Evolutionary conservation across 2,888 invertebrate species (phyloP), one percentile per base, ranked within the genome.

Genomic region (Melanotus villosus): DNA sequence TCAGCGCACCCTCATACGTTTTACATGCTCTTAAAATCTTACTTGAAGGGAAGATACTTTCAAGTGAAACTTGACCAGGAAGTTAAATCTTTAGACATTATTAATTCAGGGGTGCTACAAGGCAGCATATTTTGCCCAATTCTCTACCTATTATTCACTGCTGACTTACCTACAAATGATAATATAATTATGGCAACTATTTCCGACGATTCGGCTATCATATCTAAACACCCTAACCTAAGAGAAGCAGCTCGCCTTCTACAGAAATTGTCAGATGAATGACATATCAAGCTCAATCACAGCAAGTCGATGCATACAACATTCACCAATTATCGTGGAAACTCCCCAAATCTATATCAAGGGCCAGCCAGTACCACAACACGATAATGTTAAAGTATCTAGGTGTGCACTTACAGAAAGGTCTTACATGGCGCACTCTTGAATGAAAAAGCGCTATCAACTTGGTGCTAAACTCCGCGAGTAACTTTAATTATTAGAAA

Each of bases 121-220:
- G 73, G 73, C 3, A 76, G 73, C 19, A 59, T 73, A 1, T 69
- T 76, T 12, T 71, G 70, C 7, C 75, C 73, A 9, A 60, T 74
- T 1, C 26, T 47, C 10, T 60, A 60, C 32, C 12, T 47, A 0
- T n/a, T 60, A 3, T 50, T 65, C 23, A 73, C 73, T 12, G 54
- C 71, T 34, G 70, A 74, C 32, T 36, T 75, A 5, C 75, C 73
- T 16, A 70, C 67, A 4, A 19, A 64, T 52, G 16, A 54, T 50
- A 43, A 63, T 16, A 71, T 67, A 23, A 58, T 26, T 6, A 66
- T 68, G 14, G 65, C 65, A n/a, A 36, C 56, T 1, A n/a, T 36
- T 56, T 18, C 30, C 36, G 10, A 4, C n/a, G 26, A 7, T 5
- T 9, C 50, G 50, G 50, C 18, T 7, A 16, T 43, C 19, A 19